Conservation (phyloP, 92 coral and sea anemone species). For the Phenganax stokvisi region DNA sequence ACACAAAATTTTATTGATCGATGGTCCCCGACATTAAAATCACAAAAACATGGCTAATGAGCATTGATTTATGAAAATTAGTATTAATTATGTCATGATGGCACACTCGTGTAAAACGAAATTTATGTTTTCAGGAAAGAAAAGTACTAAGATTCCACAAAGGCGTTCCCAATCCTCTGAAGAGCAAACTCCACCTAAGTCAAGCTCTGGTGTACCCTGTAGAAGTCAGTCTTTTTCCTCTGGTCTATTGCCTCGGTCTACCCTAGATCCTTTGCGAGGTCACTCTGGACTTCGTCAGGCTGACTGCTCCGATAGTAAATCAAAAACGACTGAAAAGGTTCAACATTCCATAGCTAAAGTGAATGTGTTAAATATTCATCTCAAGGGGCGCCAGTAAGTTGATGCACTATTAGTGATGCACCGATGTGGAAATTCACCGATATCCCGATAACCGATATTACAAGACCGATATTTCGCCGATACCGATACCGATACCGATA, state of each 20-base stretch:
- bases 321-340: not conserved
- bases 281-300: not conserved
- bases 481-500: too few relatives aligned
- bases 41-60: too few relatives aligned
- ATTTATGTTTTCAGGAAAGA: conserved; percentile 2
- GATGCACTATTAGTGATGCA: too few relatives aligned
- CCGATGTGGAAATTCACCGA: too few relatives aligned
- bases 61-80: too few relatives aligned
- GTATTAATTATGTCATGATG: too few relatives aligned
- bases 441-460: too few relatives aligned
- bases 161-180: conserved; percentile 11
- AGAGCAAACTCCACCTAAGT: conserved; percentile 2
- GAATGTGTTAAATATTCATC: conserved; percentile 25
- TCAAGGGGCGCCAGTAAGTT: conserved; percentile 26
- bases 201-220: not conserved
- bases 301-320: not conserved
- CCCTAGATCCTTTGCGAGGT: not conserved
- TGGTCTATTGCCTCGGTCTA: not conserved
- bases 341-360: conserved; percentile 21
- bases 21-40: too few relatives aligned
- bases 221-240: conserved; percentile 23
- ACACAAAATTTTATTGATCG: too few relatives aligned
- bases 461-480: too few relatives aligned
- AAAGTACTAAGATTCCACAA: not conserved
- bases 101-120: too few relatives aligned